Percentiles rank a stretch among this genome's conserved stretches.
These are phyloP conservation scores for Drosophila nr. perissopoda DNA, from an alignment of 2,888 invertebrate genomes.

Conservation along the genomic window DNA sequence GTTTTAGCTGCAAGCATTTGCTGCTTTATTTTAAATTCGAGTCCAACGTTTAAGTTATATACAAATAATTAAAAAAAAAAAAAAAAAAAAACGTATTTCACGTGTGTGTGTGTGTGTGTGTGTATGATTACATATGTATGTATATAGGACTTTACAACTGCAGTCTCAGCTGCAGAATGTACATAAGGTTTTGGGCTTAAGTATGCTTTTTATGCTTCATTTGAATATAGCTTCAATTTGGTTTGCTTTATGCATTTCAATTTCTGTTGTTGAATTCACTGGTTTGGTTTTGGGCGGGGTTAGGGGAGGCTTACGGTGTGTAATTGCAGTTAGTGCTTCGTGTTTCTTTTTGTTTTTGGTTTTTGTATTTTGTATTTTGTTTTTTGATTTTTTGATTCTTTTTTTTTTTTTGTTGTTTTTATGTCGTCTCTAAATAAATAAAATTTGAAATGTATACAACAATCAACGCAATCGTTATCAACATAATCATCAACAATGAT, in stretches of 20 bases:
- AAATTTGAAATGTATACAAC: slow-evolving; percentile 37
- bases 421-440: slow-evolving; percentile 46
- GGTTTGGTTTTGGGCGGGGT: slow-evolving; percentile 32
- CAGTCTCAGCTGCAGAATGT: slow-evolving; percentile 58
- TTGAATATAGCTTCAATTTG: slow-evolving; percentile 33
- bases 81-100: slow-evolving; percentile 49
- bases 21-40: slow-evolving; percentile 77
- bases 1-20: slow-evolving; percentile 55
- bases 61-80: slow-evolving; percentile 70
- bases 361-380: slow-evolving; percentile 1
- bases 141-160: slow-evolving; percentile 46
- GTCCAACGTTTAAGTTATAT: slow-evolving; percentile 78
- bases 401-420: slow-evolving; percentile 20
- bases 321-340: slow-evolving; percentile 45
- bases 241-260: slow-evolving; percentile 19
- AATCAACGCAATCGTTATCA: slow-evolving; percentile 20
- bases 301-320: slow-evolving; percentile 37
- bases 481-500: slow-evolving; percentile 49
- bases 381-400: neutral
- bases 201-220: slow-evolving; percentile 5
- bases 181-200: slow-evolving; percentile 21
- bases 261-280: slow-evolving; percentile 56
- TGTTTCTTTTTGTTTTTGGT: slow-evolving; percentile 18
- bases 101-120: slow-evolving; percentile 15
- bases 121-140: slow-evolving; percentile 26